Conservation (phyloP, 2,888 invertebrate species). For the Noctua janthe region DNA sequence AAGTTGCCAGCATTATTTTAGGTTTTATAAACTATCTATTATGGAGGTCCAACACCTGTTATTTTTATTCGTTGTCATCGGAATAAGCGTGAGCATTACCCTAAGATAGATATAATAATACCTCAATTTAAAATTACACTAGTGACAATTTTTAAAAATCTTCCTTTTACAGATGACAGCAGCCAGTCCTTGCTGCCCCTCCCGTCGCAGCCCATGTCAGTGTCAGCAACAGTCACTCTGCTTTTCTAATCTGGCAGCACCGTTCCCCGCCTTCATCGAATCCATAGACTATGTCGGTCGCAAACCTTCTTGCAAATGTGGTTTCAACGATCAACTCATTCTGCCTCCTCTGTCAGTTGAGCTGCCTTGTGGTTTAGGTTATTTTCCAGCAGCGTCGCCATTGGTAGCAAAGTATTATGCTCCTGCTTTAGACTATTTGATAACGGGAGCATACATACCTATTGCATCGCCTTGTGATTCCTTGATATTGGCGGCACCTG, state of each 20-base stretch:
- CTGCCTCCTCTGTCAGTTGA: conserved; percentile 73
- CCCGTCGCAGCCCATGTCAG: background rate
- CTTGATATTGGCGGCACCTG: conserved; percentile 71
- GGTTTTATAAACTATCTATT: background rate
- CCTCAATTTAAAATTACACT: background rate
- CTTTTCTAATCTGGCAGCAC: conserved; percentile 61
- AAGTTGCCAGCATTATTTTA: background rate
- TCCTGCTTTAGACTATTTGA: conserved; percentile 57
- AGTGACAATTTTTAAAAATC: background rate
- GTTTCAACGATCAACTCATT: conserved; percentile 67
- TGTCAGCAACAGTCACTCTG: conserved; percentile 41
- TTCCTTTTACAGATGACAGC: conserved; percentile 53
- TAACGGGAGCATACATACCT: conserved; percentile 68
- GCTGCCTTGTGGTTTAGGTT: conserved; percentile 74
- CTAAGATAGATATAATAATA: background rate
- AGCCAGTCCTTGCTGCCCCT: conserved; percentile 32
- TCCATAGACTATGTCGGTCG: conserved; percentile 32
- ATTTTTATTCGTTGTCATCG: background rate
- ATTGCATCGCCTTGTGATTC: conserved; percentile 66
- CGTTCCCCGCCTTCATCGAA: conserved; percentile 37
- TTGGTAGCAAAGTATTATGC: conserved; percentile 69
- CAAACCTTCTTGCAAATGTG: conserved; percentile 30
- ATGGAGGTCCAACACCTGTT: conserved; percentile 32
- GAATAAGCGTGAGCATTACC: conserved; percentile 28
- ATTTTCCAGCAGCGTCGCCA: conserved; percentile 71